Conservation (phyloP, 1,140 invertebrate genomes). For the Cheumatopsyche charites region DNA sequence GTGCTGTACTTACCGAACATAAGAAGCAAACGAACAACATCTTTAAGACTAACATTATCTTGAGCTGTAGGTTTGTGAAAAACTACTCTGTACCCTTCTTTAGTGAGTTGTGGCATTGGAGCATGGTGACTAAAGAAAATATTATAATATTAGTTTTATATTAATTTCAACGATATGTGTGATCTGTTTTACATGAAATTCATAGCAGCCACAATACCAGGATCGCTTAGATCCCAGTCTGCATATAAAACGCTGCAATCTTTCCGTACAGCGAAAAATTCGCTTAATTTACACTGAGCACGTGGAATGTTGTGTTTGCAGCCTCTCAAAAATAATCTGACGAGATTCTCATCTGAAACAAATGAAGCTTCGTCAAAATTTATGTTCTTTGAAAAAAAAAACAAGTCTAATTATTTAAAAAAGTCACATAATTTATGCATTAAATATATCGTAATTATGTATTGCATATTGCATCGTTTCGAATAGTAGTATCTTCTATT, state of each 20-base stretch:
- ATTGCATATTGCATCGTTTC: too few species aligned
- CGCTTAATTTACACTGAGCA: slow-evolving; percentile 56
- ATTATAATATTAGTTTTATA: too few species aligned
- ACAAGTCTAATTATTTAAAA: too few species aligned
- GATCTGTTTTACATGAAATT: slow-evolving; percentile 53
- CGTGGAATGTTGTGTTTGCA: slow-evolving; percentile 56
- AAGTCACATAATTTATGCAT: too few species aligned
- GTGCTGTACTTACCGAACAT: slow-evolving; percentile 28
- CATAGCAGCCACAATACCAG: slow-evolving; percentile 49
- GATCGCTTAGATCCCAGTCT: slow-evolving; percentile 51
- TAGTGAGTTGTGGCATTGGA: slow-evolving; percentile 25
- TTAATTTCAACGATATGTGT: too few species aligned
- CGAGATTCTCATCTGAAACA: slow-evolving; percentile 53
- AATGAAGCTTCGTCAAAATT: neutral
- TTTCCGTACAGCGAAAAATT: slow-evolving; percentile 52
- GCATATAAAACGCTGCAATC: slow-evolving; percentile 54
- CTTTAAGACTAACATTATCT: slow-evolving; percentile 18
- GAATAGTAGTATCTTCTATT: too few species aligned
- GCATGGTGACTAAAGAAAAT: slow-evolving; percentile 42
- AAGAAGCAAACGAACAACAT: slow-evolving; percentile 14
- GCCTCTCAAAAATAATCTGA: slow-evolving; percentile 54
- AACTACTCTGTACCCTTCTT: slow-evolving; percentile 29
- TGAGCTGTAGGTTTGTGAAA: slow-evolving; percentile 15
- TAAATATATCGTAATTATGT: too few species aligned
- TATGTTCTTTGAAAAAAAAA: too few species aligned